Percentiles rank a stretch among this genome's conserved stretches.
phyloP scores from a whole-genome alignment of 2,888 invertebrate genomes.

The Petrophora chlorosata region DNA sequence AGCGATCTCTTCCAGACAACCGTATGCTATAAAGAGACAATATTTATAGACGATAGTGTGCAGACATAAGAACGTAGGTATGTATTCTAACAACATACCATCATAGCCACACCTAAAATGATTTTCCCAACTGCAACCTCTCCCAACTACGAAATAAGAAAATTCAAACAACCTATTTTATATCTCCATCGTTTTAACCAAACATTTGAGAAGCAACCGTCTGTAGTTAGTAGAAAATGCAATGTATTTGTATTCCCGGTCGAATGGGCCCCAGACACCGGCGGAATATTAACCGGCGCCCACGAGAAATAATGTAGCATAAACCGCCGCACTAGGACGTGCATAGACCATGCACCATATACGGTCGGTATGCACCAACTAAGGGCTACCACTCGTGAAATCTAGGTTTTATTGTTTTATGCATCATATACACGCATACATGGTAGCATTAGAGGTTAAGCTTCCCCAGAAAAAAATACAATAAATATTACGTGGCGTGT shows the following conservation, averaged over 20 bases:
- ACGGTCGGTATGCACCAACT: constrained; percentile 46
- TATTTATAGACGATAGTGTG: too few relatives aligned
- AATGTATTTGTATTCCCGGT: constrained; percentile 72
- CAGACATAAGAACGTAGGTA: too few relatives aligned
- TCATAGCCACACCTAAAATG: too few relatives aligned
- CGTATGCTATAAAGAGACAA: too few relatives aligned
- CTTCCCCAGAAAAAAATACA: too few relatives aligned
- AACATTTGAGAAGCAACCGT: constrained; percentile 59
- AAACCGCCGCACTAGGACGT: constrained; percentile 71
- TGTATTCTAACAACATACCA: too few relatives aligned
- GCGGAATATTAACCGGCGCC: constrained; percentile 68
- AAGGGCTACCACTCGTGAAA: constrained; percentile 27
- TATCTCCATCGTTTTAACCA: constrained; percentile 34
- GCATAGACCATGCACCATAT: constrained; percentile 57
- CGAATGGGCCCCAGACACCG: constrained; percentile 59
- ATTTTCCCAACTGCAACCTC: background rate
- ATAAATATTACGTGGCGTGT: too few relatives aligned
- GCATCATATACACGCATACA: background rate
- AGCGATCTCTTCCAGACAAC: too few relatives aligned
- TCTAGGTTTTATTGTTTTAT: constrained; percentile 10
- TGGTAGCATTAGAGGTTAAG: too few relatives aligned
- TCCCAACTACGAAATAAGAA: constrained; percentile 8
- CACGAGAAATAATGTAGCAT: constrained; percentile 74
- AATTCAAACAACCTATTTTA: constrained; percentile 16
- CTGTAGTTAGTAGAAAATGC: constrained; percentile 54